Evolutionary conservation across 2,888 invertebrate species (phyloP).

Genomic region (Tanaodytes sp.): DNA sequence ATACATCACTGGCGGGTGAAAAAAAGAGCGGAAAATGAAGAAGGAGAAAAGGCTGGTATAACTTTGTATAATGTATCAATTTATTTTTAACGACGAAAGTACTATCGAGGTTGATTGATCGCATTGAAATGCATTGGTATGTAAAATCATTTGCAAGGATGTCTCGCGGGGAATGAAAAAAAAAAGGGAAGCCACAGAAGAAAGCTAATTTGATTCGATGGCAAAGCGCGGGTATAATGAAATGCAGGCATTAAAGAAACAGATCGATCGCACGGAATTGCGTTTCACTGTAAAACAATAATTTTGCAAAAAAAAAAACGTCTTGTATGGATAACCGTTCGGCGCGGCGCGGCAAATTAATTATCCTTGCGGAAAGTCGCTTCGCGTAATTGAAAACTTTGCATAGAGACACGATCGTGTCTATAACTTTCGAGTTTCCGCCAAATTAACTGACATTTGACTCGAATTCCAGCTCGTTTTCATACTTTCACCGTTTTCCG

Average conservation of each 20-base stretch:
- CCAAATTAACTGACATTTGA: slow-evolving; percentile 44
- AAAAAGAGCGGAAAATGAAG: no score
- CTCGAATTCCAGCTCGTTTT: slow-evolving; percentile 32
- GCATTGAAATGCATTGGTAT: slow-evolving; percentile 30
- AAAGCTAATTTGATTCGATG: slow-evolving; percentile 22
- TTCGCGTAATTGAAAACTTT: slow-evolving; percentile 43
- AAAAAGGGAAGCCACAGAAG: background rate
- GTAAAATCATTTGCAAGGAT: slow-evolving; percentile 32
- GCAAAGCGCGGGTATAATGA: slow-evolving; percentile 17
- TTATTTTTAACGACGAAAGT: slow-evolving; percentile 25
- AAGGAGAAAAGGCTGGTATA: slow-evolving; percentile 18
- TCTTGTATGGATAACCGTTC: slow-evolving; percentile 26
- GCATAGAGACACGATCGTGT: slow-evolving; percentile 28
- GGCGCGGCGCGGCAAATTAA: slow-evolving; percentile 25
- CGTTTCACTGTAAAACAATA: slow-evolving; percentile 29
- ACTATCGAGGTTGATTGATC: slow-evolving; percentile 26
- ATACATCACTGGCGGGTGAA: no score
- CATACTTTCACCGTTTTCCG: slow-evolving; percentile 24
- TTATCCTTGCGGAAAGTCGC: slow-evolving; percentile 39
- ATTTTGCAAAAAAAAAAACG: slow-evolving; percentile 38
- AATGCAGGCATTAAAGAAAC: slow-evolving; percentile 26
- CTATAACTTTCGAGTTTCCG: slow-evolving; percentile 32
- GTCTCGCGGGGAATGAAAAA: slow-evolving; percentile 8
- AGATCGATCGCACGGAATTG: slow-evolving; percentile 25
- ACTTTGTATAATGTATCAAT: slow-evolving; percentile 34